Conservation (phyloP, 2,113 vertebrate species). For the Petrocephalus zakoni region DNA sequence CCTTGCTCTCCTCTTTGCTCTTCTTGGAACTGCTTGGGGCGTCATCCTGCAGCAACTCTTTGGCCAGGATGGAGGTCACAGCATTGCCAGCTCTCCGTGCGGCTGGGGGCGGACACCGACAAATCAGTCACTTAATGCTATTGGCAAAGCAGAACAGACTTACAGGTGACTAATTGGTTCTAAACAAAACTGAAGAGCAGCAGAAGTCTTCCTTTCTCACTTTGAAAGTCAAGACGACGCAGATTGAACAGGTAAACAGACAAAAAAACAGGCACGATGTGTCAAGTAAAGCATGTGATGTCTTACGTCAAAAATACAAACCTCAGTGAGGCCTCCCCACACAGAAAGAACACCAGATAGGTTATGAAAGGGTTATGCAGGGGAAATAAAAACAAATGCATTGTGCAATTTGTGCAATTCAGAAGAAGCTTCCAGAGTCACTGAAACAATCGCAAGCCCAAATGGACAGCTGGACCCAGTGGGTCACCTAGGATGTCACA, state of each 20-base stretch:
- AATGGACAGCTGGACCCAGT: neutral
- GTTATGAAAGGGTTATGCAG: neutral
- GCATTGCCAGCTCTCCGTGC: conserved; percentile 76
- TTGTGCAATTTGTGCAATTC: neutral
- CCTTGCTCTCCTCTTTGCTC: conserved; percentile 34
- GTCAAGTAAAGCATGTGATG: neutral
- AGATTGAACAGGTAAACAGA: neutral
- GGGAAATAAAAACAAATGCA: neutral
- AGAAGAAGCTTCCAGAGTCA: neutral
- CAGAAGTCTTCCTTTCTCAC: neutral
- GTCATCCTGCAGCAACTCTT: conserved; percentile 75
- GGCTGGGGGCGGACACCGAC: conserved; percentile 52
- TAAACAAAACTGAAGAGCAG: neutral
- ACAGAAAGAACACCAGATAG: neutral
- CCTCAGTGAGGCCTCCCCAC: neutral
- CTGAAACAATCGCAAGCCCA: neutral
- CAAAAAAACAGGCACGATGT: neutral
- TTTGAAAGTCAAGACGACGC: neutral
- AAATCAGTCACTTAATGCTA: neutral
- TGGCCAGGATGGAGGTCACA: conserved; percentile 77
- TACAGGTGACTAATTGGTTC: neutral
- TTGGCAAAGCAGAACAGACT: neutral
- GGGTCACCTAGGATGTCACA: neutral
- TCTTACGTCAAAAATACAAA: neutral
- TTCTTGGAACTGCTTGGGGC: conserved; percentile 31